Conservation (phyloP, 1,140 invertebrate species). For the Palaemon carinicauda region DNA sequence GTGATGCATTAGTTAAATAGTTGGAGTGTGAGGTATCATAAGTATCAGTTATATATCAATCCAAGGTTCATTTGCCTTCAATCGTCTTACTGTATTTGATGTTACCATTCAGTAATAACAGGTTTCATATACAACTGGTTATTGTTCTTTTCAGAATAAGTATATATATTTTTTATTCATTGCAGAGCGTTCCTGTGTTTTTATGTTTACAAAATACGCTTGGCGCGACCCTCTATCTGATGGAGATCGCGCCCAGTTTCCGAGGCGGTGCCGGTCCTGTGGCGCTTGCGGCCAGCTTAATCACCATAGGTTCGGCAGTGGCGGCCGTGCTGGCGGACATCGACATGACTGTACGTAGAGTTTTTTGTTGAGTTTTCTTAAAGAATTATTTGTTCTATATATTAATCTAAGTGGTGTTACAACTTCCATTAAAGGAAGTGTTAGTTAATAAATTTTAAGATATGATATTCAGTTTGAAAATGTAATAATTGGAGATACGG, state of each 20-base stretch:
- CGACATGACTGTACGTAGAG: conserved; percentile 50
- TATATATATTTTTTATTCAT: neutral
- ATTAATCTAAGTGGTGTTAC: too few relatives aligned
- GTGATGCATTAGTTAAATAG: too few relatives aligned
- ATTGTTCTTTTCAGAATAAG: neutral
- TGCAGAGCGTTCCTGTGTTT: conserved; percentile 61
- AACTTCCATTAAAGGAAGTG: too few relatives aligned
- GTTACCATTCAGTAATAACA: too few relatives aligned
- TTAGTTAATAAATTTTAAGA: too few relatives aligned
- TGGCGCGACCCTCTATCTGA: conserved; percentile 59
- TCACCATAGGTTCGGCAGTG: conserved; percentile 52
- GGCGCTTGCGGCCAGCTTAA: conserved; percentile 40
- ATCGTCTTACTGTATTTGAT: too few relatives aligned
- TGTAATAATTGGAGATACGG: too few relatives aligned
- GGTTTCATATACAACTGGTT: neutral
- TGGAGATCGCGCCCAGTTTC: conserved; percentile 58
- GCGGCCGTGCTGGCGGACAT: conserved; percentile 53
- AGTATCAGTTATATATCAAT: too few relatives aligned
- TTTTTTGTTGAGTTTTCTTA: neutral
- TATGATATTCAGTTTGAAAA: too few relatives aligned
- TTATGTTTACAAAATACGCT: conserved; percentile 60
- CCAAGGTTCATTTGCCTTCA: too few relatives aligned
- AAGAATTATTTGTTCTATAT: too few relatives aligned
- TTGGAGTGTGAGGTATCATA: too few relatives aligned
- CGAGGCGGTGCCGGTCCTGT: conserved; percentile 7